These are phyloP conservation scores for Elaphurus davidianus DNA, from an alignment of 2,113 vertebrate genomes.

Conservation along the genomic window DNA sequence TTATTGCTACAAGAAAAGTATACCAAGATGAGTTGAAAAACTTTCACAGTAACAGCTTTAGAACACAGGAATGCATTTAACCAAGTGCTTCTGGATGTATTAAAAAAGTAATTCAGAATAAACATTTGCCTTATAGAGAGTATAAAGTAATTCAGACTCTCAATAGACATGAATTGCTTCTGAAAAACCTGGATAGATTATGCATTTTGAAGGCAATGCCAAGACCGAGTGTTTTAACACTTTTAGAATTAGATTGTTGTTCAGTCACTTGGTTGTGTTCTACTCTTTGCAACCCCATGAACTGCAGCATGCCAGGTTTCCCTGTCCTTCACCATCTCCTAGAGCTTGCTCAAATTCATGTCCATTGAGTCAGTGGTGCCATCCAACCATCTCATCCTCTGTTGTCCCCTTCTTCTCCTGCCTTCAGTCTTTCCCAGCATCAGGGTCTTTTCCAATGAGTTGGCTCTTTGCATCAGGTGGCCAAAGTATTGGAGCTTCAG, in stretches of 20 bases:
- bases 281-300: neutral
- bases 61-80: slow-evolving; percentile 24
- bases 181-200: neutral
- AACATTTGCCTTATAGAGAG: neutral
- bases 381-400: neutral
- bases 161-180: neutral
- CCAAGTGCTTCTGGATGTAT: neutral
- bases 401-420: neutral
- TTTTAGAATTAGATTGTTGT: neutral
- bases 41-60: neutral
- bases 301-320: neutral
- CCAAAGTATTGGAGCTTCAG: neutral
- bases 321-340: neutral
- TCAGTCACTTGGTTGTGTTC: neutral
- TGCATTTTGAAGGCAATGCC: neutral
- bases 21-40: neutral
- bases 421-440: neutral
- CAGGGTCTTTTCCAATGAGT: neutral
- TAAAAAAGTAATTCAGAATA: neutral
- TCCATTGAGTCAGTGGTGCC: neutral
- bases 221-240: neutral
- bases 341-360: neutral
- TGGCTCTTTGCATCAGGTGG: neutral
- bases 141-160: neutral
- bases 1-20: neutral